Evolutionary conservation across 1,140 invertebrate species (phyloP), one percentile per base, ranked within the genome.

Genomic region (Drosophila jambulina): DNA sequence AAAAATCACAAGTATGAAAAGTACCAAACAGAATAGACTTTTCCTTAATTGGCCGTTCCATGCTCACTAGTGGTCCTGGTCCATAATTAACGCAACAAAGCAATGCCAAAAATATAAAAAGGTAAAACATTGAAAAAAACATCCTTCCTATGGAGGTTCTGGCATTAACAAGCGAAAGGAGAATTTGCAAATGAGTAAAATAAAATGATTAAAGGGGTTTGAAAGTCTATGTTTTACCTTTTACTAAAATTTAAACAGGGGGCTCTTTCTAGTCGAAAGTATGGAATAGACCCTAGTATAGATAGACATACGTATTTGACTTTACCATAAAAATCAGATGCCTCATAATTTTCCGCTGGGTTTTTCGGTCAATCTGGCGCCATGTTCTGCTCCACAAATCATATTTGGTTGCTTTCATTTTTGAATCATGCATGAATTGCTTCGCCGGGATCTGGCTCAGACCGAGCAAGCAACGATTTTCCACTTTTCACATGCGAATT

Each of bases 401-500:
- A 76, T 63, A 62, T 32, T 25, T 43, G 58, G 25, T 36, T 48
- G 40, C 48, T 62, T 70, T 45, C 51, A 63, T 80, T 64, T 76
- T 57, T 59, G 46, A 49, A 53, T 58, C 75, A 85, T 78, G 74
- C 82, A 85, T 85, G 82, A 75, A 78, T 78, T 51, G 38, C 23
- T 42, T 36, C 23, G 8, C 42, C 12, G 45, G 56, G 51, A 60
- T 67, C 72, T 43, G 74, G 65, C 40, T n/a, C 32, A 71, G 59
- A 54, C 27, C 7, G 5, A 8, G 2, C 34, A n/a, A 61, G 29
- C 25, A 71, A 63, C 84, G 75, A 87, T 87, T 88, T 88, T 88
- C 78, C 78, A 84, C 83, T 88, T 88, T 88, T 88, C 85, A 85
- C 81, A 90, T 90, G 85, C 85, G 85, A 90, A 84, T 88, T 81